Evolutionary conservation across 2,113 vertebrate species (phyloP).

Genomic region (Phrynosoma platyrhinos): DNA sequence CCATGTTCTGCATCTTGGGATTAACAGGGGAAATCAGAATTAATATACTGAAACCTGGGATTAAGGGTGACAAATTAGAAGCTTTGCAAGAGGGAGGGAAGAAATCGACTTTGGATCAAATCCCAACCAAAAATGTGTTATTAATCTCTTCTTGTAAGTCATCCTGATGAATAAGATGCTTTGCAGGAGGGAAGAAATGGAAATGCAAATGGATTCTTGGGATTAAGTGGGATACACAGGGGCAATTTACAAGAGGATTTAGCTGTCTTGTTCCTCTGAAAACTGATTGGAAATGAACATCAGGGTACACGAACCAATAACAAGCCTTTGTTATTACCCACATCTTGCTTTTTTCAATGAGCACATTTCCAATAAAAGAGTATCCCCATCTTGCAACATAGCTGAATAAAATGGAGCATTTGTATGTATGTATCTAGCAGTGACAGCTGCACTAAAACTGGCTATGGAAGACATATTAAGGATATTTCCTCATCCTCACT

Average conservation of each 20-base stretch:
- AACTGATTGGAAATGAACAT: background rate
- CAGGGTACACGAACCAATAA: background rate
- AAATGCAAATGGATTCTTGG: background rate
- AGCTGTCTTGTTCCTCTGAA: background rate
- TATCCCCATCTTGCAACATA: too few species aligned
- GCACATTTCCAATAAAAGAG: too few species aligned
- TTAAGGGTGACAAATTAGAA: constrained; percentile 51
- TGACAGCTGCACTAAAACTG: background rate
- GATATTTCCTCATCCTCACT: background rate
- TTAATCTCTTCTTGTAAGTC: fast-evolving
- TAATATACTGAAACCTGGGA: background rate
- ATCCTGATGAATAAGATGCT: background rate
- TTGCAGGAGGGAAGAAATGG: fast-evolving
- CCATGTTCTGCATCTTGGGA: fast-evolving
- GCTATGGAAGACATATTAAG: too few species aligned
- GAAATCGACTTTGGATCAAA: background rate
- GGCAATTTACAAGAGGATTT: background rate
- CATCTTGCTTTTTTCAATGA: background rate
- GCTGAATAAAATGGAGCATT: background rate
- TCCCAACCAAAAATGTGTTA: fast-evolving
- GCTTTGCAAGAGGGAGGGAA: background rate
- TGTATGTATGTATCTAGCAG: background rate
- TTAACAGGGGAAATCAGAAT: constrained; percentile 17
- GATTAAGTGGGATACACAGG: background rate
- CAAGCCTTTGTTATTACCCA: background rate